These are phyloP conservation scores for Gnathonemus longibarbis DNA, from an alignment of 2,113 vertebrate genomes.

Conservation along the genomic window DNA sequence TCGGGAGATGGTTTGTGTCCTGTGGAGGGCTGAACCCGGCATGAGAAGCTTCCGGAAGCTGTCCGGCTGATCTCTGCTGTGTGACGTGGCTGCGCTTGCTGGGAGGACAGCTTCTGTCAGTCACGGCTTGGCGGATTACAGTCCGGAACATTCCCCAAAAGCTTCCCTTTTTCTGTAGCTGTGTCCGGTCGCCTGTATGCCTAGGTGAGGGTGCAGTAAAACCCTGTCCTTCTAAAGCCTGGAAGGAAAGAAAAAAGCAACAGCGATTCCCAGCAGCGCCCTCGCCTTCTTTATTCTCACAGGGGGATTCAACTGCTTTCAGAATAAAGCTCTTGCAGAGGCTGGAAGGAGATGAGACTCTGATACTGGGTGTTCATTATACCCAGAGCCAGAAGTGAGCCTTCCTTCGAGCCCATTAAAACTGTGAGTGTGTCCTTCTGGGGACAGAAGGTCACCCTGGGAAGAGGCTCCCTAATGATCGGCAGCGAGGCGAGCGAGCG, in stretches of 20 bases:
- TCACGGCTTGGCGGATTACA: background rate
- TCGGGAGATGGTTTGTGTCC: background rate
- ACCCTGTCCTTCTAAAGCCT: background rate
- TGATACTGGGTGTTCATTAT: conserved; percentile 50
- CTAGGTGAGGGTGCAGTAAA: background rate
- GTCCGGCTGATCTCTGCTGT: background rate
- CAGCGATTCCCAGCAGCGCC: background rate
- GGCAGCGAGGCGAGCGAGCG: conserved; percentile 45
- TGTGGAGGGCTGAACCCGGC: background rate
- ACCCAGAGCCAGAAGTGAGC: conserved; percentile 40
- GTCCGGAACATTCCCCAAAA: background rate
- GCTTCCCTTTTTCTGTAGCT: background rate
- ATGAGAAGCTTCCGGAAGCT: background rate
- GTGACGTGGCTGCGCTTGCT: background rate
- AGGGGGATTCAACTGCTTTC: conserved; percentile 30
- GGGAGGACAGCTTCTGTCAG: background rate
- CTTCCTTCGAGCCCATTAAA: conserved; percentile 43
- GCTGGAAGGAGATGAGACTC: conserved; percentile 46
- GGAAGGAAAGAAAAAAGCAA: background rate
- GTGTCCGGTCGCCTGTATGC: background rate
- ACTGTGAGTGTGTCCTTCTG: conserved; percentile 44
- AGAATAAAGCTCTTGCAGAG: conserved; percentile 32
- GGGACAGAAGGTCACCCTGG: conserved; percentile 47
- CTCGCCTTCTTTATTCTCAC: background rate
- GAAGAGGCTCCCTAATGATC: conserved; percentile 44